Evolutionary conservation across 2,888 invertebrate genomes (phyloP), one percentile per base, ranked within the genome.

Genomic region (Bedellia somnulentella): DNA sequence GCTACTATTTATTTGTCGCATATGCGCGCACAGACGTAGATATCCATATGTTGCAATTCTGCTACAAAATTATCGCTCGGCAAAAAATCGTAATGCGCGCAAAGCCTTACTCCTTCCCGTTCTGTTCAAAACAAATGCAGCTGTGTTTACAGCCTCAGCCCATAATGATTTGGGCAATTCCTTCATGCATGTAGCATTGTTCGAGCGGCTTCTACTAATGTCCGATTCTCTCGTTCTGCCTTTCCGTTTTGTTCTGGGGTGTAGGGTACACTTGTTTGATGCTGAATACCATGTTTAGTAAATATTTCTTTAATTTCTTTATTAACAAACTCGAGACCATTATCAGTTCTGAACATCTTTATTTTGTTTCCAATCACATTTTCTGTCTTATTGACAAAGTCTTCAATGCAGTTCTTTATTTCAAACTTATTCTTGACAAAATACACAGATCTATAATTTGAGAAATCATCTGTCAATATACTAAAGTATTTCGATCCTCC

Each of bases 131-230:
- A 40, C 37, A 34, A 33, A 40, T 5, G 31, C 38, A 4, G 44
- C 40, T 14, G 39, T 39, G 12, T 41, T 30, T 10, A 10, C 9
- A 21, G 10, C 9, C 2, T 4, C 21, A 11, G 10, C 26, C 26
- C n/a, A n/a, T n/a, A n/a, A 27, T 4, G 16, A 15, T 5, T 38
- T 9, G 3, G 41, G 11, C 12, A 41, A 28, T 0, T 44, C 5
- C 26, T 43, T 27, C 51, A 21, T 1, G 41, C 41, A 41, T 46
- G 38, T 1, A 48, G 21, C 48, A 48, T 47, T 1, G 47, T 37
- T 2, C 42, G 32, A 5, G 47, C 43, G 33, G 36, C 42, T 15
- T 30, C 30, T 11, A 24, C 15, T 11, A 30, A 15, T 10, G 30
- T 30, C 3, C 30, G 23, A 15, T 24, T 30, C 23, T 16, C 24